These are phyloP conservation scores for Prolemur simus DNA, from an alignment of 2,113 vertebrate genomes.

Conservation along the genomic window DNA sequence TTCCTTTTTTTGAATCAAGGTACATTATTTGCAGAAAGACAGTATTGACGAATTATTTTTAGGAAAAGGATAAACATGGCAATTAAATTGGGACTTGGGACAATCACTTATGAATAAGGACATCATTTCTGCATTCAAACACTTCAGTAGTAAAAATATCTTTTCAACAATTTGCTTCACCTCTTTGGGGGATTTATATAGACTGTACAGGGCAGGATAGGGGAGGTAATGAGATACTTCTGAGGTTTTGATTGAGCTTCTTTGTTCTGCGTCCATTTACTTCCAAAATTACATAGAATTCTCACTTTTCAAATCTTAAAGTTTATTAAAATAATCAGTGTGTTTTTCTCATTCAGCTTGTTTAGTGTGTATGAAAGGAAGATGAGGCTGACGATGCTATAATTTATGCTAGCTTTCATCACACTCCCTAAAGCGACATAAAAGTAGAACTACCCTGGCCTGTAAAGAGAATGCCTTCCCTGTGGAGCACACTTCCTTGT, in stretches of 20 bases:
- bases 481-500: too few relatives aligned
- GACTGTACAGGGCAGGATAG: not conserved
- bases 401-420: not conserved
- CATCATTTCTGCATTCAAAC: not conserved
- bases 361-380: not conserved
- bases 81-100: not conserved
- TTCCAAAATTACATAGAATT: constrained; percentile 6
- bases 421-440: not conserved
- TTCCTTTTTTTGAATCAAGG: not conserved
- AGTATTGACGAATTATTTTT: not conserved
- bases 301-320: constrained; percentile 29
- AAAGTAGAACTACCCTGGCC: not conserved
- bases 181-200: not conserved
- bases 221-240: not conserved
- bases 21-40: not conserved
- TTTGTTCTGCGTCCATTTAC: not conserved
- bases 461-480: not conserved
- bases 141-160: not conserved
- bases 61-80: not conserved
- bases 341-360: not conserved
- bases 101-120: not conserved
- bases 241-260: not conserved
- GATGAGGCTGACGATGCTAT: not conserved
- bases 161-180: not conserved
- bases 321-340: not conserved